Evolutionary conservation across 2,888 invertebrate genomes (phyloP).

Genomic region (Asteroscopus sphinx): DNA sequence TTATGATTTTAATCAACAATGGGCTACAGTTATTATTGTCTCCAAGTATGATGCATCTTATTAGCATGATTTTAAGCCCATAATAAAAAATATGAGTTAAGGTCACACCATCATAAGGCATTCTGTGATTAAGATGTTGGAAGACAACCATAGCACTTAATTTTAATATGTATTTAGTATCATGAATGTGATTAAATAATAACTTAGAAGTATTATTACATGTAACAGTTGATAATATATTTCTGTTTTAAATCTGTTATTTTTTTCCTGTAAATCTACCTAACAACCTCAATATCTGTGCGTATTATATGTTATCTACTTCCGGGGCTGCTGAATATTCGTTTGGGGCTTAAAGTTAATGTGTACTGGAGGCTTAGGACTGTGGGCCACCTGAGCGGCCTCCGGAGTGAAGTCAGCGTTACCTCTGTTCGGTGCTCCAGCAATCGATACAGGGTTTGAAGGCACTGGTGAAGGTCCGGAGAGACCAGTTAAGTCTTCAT

Average conservation of each 20-base stretch:
- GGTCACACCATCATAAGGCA: conserved; percentile 30
- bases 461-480: conserved; percentile 94
- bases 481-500: conserved; percentile 93
- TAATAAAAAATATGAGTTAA: no score
- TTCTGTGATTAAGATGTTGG: neutral
- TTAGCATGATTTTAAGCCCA: no score
- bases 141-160: conserved; percentile 1
- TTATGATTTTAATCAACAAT: no score
- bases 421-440: conserved; percentile 93
- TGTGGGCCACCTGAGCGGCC: conserved; percentile 95
- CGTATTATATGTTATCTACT: conserved; percentile 86
- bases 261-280: conserved; percentile 36
- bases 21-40: no score
- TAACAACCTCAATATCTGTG: conserved; percentile 45
- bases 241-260: conserved; percentile 8
- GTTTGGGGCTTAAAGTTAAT: conserved; percentile 91
- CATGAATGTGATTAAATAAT: conserved; percentile 1
- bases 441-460: conserved; percentile 93
- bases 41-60: no score
- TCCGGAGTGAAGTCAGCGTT: conserved; percentile 97
- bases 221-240: conserved; percentile 19
- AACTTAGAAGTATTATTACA: conserved; percentile 7
- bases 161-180: neutral
- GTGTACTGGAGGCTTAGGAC: conserved; percentile 93
- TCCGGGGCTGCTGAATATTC: conserved; percentile 96